A percentile compares a stretch with the other conserved stretches of the same genome.
These are phyloP conservation scores for Empis stercorea DNA, from an alignment of 2,888 invertebrate genomes.

Conservation along the genomic window DNA sequence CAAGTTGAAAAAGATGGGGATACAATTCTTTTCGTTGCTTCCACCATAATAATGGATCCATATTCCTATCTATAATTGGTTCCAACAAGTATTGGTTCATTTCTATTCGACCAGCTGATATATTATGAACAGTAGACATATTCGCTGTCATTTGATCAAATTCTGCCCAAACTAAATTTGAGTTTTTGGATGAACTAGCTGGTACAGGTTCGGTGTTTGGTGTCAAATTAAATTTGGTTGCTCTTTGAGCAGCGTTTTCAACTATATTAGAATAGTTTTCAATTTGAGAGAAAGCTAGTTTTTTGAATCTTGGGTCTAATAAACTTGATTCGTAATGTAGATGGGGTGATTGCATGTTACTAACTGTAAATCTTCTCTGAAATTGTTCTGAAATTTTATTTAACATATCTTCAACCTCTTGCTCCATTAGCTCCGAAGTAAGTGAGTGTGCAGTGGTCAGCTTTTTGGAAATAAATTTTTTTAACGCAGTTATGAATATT, in stretches of 20 bases:
- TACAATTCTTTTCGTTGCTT: background rate
- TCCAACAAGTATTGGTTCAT: background rate
- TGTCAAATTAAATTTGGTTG: background rate
- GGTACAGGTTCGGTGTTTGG: background rate
- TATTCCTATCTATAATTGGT: background rate
- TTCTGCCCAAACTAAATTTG: background rate
- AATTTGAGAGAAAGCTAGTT: slow-evolving; percentile 8
- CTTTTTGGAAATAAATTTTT: slow-evolving; percentile 5
- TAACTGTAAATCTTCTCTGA: background rate
- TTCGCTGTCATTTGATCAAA: background rate
- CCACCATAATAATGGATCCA: background rate
- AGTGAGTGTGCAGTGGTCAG: background rate
- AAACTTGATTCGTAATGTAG: slow-evolving; percentile 13
- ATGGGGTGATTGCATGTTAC: background rate
- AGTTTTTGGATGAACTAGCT: background rate
- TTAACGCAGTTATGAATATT: slow-evolving; percentile 4
- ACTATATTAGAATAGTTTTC: background rate
- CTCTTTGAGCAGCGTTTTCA: background rate
- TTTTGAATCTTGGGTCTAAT: slow-evolving; percentile 16
- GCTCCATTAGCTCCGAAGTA: background rate
- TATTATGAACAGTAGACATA: background rate
- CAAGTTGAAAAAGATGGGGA: background rate
- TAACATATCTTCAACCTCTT: background rate
- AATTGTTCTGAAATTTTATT: background rate
- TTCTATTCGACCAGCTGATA: background rate